Evolutionary conservation across 2,113 vertebrate genomes (phyloP).

Genomic region (Amazona vittata): DNA sequence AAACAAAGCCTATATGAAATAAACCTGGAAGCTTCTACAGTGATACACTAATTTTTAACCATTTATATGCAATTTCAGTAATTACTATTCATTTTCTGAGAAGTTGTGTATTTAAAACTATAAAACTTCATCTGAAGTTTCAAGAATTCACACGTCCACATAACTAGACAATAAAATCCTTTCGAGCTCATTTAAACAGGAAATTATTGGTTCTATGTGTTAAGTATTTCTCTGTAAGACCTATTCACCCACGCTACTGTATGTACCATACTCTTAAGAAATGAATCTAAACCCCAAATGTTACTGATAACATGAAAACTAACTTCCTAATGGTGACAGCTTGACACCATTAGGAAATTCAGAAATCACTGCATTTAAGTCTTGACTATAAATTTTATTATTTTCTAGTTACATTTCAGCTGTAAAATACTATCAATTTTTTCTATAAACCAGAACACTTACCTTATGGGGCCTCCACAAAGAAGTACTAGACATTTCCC

Average conservation of each 20-base stretch:
- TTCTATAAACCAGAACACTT: conserved; percentile 68
- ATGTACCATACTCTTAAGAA: background rate
- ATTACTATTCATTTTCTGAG: background rate
- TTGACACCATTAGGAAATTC: background rate
- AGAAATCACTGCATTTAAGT: fast-evolving
- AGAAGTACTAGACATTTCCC: conserved; percentile 55
- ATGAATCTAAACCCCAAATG: background rate
- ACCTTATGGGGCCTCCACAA: conserved; percentile 79
- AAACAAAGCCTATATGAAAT: background rate
- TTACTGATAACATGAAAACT: background rate
- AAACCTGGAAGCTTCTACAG: background rate
- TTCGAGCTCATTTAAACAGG: background rate
- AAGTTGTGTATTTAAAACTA: background rate
- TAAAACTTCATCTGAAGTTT: background rate
- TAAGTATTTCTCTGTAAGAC: background rate
- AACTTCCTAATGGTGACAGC: background rate
- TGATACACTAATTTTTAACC: background rate
- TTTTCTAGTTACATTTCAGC: background rate
- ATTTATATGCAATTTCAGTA: background rate
- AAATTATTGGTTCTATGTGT: background rate
- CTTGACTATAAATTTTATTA: background rate
- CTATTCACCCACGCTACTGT: background rate
- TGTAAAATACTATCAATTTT: background rate
- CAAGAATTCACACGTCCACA: background rate
- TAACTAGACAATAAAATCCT: background rate